Base-by-base conservation (phyloP, 2,113 vertebrate genomes). In the Maccullochella peelii region DNA sequence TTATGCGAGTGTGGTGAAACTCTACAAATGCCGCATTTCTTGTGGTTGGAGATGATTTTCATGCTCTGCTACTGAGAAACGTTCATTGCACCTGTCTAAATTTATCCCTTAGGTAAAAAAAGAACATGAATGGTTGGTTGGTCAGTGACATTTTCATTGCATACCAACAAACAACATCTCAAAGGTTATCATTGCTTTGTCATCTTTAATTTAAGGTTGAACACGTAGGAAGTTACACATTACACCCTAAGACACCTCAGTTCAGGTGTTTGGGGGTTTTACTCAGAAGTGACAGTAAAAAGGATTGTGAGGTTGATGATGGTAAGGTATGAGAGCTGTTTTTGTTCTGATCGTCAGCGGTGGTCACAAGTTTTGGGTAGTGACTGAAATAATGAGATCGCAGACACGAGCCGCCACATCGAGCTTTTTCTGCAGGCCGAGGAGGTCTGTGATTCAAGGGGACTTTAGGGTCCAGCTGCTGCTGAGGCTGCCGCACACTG, bases 341-440 rank as follows among this genome's bases (percentile, higher is more conserved):
- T 89, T 73, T 76, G 55, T 73, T 79, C 54, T 86, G 84, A 85
- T 55, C 49, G 5, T 74, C 73, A 65, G 69, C 72, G 69, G 23
- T 40, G 23, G 69, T 27, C 72, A 71, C 61, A 47, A 15, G 25
- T 77, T 77, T 44, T 23, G 36, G 52, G 11, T 21, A 38, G 50
- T 11, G 58, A 38, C 58, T 69, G 59, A 63, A 71, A 20, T 74
- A 61, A 66, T 33, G 18, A 67, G 52, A 74, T 50, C 1, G 20
- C 8, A 15, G n/a, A 58, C n/a, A 20, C 1, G 8, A 77, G 67
- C 33, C 40, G 47, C 58, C 23, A 30, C 6, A 38, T 50, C 12
- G 58, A 65, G 12, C 65, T 82, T 74, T 70, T 71, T 83, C 73
- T 40, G 54, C 44, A 18, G 16, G 42, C 54, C 69, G 80, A 82